These are phyloP conservation scores for Drosophila rufa DNA, from an alignment of 1,140 invertebrate genomes.

Conservation along the genomic window DNA sequence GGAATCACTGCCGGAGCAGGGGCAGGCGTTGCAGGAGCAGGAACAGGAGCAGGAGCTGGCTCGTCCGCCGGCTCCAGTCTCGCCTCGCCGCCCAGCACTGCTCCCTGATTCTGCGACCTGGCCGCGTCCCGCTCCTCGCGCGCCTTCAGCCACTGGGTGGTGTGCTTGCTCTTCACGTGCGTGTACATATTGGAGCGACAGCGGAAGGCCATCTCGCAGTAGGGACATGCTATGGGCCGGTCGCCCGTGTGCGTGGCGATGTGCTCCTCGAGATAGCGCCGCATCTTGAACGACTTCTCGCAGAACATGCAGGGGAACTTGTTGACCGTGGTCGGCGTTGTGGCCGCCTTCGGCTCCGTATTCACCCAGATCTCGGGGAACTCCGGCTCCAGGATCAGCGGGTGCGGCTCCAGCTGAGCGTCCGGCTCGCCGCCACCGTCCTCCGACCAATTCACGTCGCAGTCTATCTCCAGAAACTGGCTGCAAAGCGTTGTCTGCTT, in stretches of 20 bases:
- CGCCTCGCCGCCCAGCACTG: conserved; percentile 10
- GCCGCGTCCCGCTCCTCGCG: conserved; percentile 69
- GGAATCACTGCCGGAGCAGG: neutral
- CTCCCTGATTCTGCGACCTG: conserved; percentile 56
- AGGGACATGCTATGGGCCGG: conserved; percentile 76
- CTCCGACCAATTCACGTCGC: conserved; percentile 75
- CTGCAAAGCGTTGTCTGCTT: conserved; percentile 77
- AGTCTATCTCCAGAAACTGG: conserved; percentile 74
- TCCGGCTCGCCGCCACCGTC: conserved; percentile 52
- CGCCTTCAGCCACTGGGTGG: conserved; percentile 67
- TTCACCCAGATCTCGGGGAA: conserved; percentile 10
- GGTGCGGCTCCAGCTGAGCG: conserved; percentile 2
- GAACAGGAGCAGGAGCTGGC: neutral
- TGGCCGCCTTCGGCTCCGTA: conserved; percentile 18
- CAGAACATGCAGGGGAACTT: conserved; percentile 76
- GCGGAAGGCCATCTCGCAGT: conserved; percentile 78
- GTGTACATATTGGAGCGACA: conserved; percentile 84
- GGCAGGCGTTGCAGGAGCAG: neutral
- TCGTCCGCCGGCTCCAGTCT: conserved; percentile 24
- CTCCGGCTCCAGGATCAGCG: conserved; percentile 34
- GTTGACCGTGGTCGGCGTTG: conserved; percentile 32
- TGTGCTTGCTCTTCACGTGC: conserved; percentile 80
- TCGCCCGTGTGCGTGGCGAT: conserved; percentile 84
- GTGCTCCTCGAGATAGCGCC: conserved; percentile 77
- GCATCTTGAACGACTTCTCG: conserved; percentile 76